Percentiles rank a stretch among this genome's conserved stretches.
phyloP scores from a whole-genome alignment of 1,140 invertebrate species.

The Drosophila lacteicornis region DNA sequence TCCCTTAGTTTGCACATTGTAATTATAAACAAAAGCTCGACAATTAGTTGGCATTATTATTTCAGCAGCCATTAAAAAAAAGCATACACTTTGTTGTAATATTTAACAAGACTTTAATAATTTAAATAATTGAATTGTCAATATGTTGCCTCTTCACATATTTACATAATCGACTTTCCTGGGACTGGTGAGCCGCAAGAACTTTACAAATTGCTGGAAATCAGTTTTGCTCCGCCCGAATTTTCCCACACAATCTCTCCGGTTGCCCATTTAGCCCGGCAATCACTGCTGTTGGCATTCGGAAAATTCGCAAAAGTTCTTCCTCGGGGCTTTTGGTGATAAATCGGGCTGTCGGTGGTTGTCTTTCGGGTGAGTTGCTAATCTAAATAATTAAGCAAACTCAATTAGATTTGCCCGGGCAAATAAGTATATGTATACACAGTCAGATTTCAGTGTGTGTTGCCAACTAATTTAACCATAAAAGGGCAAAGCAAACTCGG shows the following conservation, averaged over 20 bases:
- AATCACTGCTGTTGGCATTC: conserved; percentile 20
- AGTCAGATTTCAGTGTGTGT: conserved; percentile 31
- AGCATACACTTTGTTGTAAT: neutral
- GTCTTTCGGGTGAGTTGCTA: conserved; percentile 59
- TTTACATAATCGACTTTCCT: conserved; percentile 19
- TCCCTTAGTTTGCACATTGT: neutral
- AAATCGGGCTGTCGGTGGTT: conserved; percentile 54
- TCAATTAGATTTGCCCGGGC: conserved; percentile 69
- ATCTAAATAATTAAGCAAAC: conserved; percentile 80
- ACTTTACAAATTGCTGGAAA: conserved; percentile 31
- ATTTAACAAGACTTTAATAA: conserved; percentile 8
- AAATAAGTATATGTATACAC: conserved; percentile 13
- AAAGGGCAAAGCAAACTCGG: conserved; percentile 35
- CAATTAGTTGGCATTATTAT: conserved; percentile 29
- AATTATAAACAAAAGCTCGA: neutral
- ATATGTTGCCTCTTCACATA: neutral
- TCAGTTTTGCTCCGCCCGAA: conserved; percentile 2
- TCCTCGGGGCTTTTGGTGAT: conserved; percentile 50
- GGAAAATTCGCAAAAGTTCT: conserved; percentile 37
- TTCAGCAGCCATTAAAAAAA: conserved; percentile 4
- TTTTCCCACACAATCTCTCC: neutral
- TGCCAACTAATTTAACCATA: conserved; percentile 42
- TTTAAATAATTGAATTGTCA: conserved; percentile 31
- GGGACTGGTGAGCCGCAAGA: conserved; percentile 29
- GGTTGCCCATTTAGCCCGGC: neutral